Percentiles rank a stretch among this genome's conserved stretches.
Conservation (phyloP, 2,888 invertebrate genomes). For the Machimus rusticus region DNA sequence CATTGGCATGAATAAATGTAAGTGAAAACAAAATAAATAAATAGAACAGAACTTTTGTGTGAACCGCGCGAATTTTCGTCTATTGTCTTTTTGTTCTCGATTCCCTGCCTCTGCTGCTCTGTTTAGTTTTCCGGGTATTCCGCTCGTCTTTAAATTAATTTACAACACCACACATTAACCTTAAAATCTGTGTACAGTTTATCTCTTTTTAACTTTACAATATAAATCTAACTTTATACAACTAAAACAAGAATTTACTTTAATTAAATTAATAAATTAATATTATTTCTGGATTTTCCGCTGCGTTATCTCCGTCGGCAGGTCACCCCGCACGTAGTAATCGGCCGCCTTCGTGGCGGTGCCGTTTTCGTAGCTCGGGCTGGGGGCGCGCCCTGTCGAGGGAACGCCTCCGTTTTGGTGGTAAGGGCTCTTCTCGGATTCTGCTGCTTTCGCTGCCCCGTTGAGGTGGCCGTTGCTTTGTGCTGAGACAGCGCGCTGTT, state of each 20-base stretch:
- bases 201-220: slow-evolving; percentile 46
- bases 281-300: slow-evolving; percentile 63
- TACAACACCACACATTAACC: slow-evolving; percentile 34
- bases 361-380: slow-evolving; percentile 49
- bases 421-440: neutral
- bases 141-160: slow-evolving; percentile 32
- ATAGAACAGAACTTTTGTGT: slow-evolving; percentile 26
- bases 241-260: slow-evolving; percentile 45
- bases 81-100: slow-evolving; percentile 33
- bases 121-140: neutral
- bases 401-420: slow-evolving; percentile 16
- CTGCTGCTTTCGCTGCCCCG: slow-evolving; percentile 43
- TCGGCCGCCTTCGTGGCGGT: slow-evolving; percentile 50
- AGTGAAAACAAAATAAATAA: slow-evolving; percentile 21
- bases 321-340: slow-evolving; percentile 50
- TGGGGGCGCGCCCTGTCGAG: slow-evolving; percentile 51
- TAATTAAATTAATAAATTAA: slow-evolving; percentile 48
- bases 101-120: neutral
- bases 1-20: slow-evolving; percentile 29
- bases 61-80: neutral
- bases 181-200: slow-evolving; percentile 31
- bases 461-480: slow-evolving; percentile 44
- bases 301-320: slow-evolving; percentile 58
- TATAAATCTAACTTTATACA: slow-evolving; percentile 47
- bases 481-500: neutral